Evolutionary conservation across 2,113 vertebrate genomes (phyloP).

Genomic region (Pardalotus punctatus): DNA sequence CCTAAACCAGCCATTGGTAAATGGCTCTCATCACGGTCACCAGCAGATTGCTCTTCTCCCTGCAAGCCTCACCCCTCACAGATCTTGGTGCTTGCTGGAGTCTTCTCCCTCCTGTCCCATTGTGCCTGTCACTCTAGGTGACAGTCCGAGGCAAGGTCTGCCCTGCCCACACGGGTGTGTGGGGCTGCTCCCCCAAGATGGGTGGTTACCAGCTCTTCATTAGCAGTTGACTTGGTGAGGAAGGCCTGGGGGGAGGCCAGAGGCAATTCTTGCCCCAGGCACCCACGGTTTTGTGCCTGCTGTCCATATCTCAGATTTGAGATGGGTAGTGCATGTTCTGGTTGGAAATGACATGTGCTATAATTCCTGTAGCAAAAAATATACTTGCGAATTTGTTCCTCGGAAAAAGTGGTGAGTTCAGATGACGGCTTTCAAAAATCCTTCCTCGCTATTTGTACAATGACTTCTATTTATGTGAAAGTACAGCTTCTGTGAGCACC

Average conservation of each 20-base stretch:
- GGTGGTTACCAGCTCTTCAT: not conserved
- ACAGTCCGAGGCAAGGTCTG: not conserved
- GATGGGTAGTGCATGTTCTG: not conserved
- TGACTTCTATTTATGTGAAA: not conserved
- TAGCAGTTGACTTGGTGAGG: not conserved
- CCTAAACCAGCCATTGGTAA: not conserved
- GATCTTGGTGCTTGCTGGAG: not conserved
- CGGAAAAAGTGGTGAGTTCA: not conserved
- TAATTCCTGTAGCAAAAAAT: constrained; percentile 24
- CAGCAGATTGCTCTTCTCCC: not conserved
- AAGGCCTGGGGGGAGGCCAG: not conserved
- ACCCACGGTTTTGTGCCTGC: not conserved
- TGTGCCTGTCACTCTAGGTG: not conserved
- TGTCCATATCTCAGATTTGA: not conserved
- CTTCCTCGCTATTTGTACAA: not conserved
- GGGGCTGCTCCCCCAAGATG: not conserved
- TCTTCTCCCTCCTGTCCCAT: not conserved
- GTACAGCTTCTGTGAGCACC: not conserved
- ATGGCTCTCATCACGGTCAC: rapidly evolving
- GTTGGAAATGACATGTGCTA: constrained; percentile 4
- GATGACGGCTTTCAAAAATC: not conserved
- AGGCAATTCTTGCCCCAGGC: not conserved
- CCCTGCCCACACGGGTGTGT: not conserved
- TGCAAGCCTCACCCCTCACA: rapidly evolving
- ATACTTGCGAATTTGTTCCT: not conserved